Conservation (phyloP, 2,113 vertebrate species). For the Xyrauchen texanus region DNA sequence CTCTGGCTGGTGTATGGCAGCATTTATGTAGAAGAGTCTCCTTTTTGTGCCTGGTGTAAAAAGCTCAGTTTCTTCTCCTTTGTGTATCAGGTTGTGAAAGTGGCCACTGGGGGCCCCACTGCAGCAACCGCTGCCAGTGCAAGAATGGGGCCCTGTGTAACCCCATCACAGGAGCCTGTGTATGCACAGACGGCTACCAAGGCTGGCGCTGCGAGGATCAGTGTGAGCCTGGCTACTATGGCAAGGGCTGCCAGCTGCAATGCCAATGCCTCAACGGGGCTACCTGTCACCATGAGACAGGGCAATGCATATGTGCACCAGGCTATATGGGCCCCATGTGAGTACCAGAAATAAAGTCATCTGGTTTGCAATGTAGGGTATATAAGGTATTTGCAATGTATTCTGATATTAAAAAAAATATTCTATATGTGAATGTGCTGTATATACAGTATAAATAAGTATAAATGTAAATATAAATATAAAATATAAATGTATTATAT, state of each 20-base stretch:
- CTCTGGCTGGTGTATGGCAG: neutral
- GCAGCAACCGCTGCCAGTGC: constrained; percentile 97
- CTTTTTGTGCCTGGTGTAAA: constrained; percentile 25
- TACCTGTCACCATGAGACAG: constrained; percentile 90
- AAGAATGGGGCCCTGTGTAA: constrained; percentile 95
- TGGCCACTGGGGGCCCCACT: constrained; percentile 96
- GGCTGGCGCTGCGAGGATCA: constrained; percentile 97
- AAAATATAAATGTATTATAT: too few relatives aligned
- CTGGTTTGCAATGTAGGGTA: too few relatives aligned
- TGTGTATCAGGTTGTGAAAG: constrained; percentile 87
- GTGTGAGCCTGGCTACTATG: constrained; percentile 87
- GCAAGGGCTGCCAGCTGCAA: constrained; percentile 88
- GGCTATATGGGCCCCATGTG: constrained; percentile 95
- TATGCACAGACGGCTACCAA: constrained; percentile 90
- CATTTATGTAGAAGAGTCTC: neutral
- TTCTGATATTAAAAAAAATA: too few relatives aligned
- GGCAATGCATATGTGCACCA: constrained; percentile 92
- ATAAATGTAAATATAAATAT: too few relatives aligned
- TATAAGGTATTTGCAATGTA: too few relatives aligned
- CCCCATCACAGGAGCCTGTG: constrained; percentile 97
- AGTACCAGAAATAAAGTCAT: constrained; percentile 67
- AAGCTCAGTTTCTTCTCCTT: neutral
- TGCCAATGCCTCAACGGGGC: constrained; percentile 95
- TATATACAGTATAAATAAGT: too few relatives aligned
- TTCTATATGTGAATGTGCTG: too few relatives aligned